Evolutionary conservation across 2,888 invertebrate species (phyloP).

Genomic region (Boloria selene): DNA sequence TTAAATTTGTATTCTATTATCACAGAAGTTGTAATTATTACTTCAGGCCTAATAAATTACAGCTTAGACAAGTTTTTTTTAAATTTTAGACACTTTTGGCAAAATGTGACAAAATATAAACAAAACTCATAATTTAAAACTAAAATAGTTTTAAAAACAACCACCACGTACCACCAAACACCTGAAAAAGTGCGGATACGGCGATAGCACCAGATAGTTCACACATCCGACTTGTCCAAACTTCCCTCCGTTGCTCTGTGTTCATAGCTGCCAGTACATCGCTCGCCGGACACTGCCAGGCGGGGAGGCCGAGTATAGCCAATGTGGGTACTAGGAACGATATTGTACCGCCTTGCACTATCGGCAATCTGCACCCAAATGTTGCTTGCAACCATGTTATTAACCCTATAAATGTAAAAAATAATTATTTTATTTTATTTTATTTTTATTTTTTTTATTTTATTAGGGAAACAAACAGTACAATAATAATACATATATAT

Average conservation of each 20-base stretch:
- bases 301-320: slow-evolving; percentile 87
- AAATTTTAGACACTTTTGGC: not conserved
- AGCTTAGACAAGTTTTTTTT: not conserved
- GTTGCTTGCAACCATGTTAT: slow-evolving; percentile 88
- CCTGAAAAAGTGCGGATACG: slow-evolving; percentile 88
- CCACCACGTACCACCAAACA: slow-evolving; percentile 83
- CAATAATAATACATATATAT: too few species aligned
- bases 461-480: too few species aligned
- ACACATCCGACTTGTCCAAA: slow-evolving; percentile 90
- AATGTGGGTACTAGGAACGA: slow-evolving; percentile 90
- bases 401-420: slow-evolving; percentile 71
- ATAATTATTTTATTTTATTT: not conserved
- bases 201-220: slow-evolving; percentile 93
- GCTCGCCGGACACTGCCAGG: slow-evolving; percentile 86
- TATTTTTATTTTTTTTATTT: too few species aligned
- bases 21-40: too few species aligned
- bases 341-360: slow-evolving; percentile 91
- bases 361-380: slow-evolving; percentile 88
- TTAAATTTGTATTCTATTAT: too few species aligned
- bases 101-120: not conserved
- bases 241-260: slow-evolving; percentile 77
- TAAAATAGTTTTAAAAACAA: not conserved
- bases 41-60: too few species aligned
- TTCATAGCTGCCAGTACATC: slow-evolving; percentile 80
- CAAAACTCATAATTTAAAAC: not conserved